phyloP scores from a whole-genome alignment of 2,113 vertebrate species.

The Gnathonemus longibarbis region DNA sequence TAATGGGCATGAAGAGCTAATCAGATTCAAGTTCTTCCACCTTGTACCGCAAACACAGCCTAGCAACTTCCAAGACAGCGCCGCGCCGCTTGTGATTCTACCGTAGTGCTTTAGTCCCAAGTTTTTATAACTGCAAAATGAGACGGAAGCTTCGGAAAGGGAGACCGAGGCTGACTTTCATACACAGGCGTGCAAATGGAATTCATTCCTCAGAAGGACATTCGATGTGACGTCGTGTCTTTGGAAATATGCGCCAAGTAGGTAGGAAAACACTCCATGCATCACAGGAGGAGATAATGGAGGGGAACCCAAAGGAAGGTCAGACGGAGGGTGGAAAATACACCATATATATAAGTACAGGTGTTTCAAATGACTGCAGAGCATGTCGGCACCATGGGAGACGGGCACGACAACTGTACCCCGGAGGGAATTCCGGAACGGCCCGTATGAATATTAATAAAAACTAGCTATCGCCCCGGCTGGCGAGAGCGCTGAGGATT shows the following conservation, averaged over 20 bases:
- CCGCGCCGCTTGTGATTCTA: background rate
- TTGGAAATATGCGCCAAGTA: background rate
- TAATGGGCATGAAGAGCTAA: background rate
- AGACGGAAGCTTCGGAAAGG: background rate
- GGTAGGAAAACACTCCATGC: background rate
- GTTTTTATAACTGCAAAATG: background rate
- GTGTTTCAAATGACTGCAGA: constrained; percentile 9
- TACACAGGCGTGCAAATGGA: background rate
- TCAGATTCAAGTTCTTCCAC: background rate
- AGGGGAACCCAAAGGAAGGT: background rate
- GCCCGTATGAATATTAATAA: constrained; percentile 7
- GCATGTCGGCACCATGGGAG: background rate
- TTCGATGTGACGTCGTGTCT: background rate
- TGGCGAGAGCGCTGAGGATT: background rate
- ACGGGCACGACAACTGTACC: background rate
- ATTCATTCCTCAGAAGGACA: background rate
- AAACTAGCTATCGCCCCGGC: background rate
- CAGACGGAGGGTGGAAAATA: background rate
- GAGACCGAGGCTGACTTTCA: background rate
- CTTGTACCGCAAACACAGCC: background rate
- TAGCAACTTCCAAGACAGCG: background rate
- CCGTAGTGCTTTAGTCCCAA: background rate
- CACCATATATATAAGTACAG: background rate
- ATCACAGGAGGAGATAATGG: background rate
- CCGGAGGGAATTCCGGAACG: background rate